phyloP scores from a whole-genome alignment of 1,140 invertebrate species.

The Himalopsyche phryganea region DNA sequence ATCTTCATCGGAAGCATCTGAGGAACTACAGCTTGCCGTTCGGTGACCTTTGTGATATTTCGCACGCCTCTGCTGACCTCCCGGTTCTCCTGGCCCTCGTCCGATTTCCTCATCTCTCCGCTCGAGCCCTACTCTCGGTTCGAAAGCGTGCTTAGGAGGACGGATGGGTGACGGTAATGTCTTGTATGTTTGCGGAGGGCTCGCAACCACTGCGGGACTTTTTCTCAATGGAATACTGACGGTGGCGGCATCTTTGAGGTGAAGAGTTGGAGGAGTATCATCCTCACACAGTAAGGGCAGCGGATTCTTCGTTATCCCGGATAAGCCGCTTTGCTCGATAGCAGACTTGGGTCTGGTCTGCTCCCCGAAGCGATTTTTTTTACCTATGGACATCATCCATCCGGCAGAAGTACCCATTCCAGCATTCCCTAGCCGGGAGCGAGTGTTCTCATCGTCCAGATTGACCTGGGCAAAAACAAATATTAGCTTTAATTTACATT shows the following conservation, averaged over 20 bases:
- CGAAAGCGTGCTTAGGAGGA: slow-evolving; percentile 23
- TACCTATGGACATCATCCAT: slow-evolving; percentile 31
- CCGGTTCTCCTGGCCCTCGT: slow-evolving; percentile 41
- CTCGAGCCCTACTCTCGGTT: slow-evolving; percentile 31
- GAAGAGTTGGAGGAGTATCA: slow-evolving; percentile 41
- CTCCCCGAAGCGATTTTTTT: slow-evolving; percentile 32
- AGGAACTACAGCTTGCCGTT: slow-evolving; percentile 83
- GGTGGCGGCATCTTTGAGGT: slow-evolving; percentile 55
- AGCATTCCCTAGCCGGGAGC: slow-evolving; percentile 25
- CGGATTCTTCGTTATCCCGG: slow-evolving; percentile 15
- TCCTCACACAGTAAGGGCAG: slow-evolving; percentile 25
- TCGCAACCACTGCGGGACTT: slow-evolving; percentile 39
- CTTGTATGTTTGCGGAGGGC: slow-evolving; percentile 44
- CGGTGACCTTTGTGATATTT: slow-evolving; percentile 70
- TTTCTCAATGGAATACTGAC: slow-evolving; percentile 57
- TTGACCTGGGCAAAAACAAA: slow-evolving; percentile 40
- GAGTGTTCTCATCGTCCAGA: slow-evolving; percentile 40
- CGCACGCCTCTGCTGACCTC: slow-evolving; percentile 58
- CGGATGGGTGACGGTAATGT: slow-evolving; percentile 56
- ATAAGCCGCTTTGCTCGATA: slow-evolving; percentile 33
- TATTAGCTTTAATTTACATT: slow-evolving; percentile 9
- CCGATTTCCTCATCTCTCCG: slow-evolving; percentile 39
- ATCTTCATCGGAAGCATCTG: slow-evolving; percentile 88
- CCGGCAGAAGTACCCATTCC: slow-evolving; percentile 28
- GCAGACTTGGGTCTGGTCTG: slow-evolving; percentile 41